A percentile compares a stretch with the other conserved stretches of the same genome.
phyloP scores from a whole-genome alignment of 2,113 vertebrate species.

The Pardalotus punctatus region DNA sequence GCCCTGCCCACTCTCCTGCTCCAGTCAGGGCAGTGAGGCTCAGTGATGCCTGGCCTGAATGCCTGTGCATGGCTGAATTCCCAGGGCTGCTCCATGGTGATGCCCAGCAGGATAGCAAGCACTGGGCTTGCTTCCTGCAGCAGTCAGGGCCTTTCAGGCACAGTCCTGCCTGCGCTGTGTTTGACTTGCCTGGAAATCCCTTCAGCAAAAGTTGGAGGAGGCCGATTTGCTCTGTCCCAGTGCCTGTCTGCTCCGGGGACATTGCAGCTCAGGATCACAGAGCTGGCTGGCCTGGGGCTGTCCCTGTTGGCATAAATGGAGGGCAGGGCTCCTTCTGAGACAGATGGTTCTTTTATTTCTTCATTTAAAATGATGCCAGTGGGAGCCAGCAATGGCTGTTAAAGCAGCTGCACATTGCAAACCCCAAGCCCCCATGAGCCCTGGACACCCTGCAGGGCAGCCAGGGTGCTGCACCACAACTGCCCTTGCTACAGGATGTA shows the following conservation, averaged over 20 bases:
- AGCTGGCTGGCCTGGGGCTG: not conserved
- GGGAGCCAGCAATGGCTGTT: not conserved
- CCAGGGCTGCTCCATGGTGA: not conserved
- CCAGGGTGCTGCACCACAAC: not conserved
- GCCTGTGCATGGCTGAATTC: not conserved
- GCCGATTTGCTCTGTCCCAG: not conserved
- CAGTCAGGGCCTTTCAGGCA: fast-evolving
- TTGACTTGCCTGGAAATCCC: not conserved
- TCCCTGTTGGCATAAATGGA: not conserved
- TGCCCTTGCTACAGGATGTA: not conserved
- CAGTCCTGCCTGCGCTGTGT: not conserved
- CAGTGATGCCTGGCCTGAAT: not conserved
- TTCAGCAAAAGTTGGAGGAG: not conserved
- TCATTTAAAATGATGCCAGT: not conserved
- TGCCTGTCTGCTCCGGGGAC: not conserved
- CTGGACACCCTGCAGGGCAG: not conserved
- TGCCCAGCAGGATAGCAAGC: not conserved
- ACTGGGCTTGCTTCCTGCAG: not conserved
- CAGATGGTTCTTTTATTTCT: not conserved
- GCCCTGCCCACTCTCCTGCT: not conserved
- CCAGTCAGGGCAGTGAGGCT: fast-evolving
- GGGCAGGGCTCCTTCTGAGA: not conserved
- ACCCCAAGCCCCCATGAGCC: not conserved
- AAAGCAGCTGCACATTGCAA: not conserved
- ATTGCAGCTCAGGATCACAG: not conserved